phyloP scores from a whole-genome alignment of 2,113 vertebrate species.

The Notothenia coriiceps region DNA sequence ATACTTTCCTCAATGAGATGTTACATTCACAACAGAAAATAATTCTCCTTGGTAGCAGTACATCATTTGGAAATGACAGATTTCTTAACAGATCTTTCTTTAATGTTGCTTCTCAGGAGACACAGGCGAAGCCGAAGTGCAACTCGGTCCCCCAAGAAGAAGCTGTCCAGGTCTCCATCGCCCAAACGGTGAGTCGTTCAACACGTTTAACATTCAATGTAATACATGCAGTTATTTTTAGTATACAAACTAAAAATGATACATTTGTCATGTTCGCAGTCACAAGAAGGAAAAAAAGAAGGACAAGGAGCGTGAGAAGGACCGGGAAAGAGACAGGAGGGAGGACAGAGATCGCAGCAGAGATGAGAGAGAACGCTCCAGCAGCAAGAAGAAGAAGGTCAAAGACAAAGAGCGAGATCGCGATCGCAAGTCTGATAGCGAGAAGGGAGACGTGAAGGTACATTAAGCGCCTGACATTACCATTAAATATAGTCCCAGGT shows the following conservation, averaged over 20 bases:
- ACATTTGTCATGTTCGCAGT: conserved; percentile 69
- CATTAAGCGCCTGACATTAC: not conserved
- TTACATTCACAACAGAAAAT: not conserved
- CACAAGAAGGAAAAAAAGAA: conserved; percentile 99
- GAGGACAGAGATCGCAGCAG: conserved; percentile 86
- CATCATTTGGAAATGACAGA: not conserved
- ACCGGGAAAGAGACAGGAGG: conserved; percentile 88
- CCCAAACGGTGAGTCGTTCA: conserved; percentile 88
- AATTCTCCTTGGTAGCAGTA: not conserved
- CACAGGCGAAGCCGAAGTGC: conserved; percentile 90
- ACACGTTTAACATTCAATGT: not conserved
- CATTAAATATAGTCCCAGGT: not conserved
- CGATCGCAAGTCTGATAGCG: conserved; percentile 93
- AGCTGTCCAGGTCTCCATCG: conserved; percentile 90
- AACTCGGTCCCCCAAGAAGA: conserved; percentile 91
- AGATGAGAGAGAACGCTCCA: conserved; percentile 91
- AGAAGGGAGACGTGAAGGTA: conserved; percentile 97
- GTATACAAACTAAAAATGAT: not conserved
- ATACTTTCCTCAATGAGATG: not conserved
- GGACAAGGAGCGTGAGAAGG: conserved; percentile 95
- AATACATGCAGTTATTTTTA: not conserved
- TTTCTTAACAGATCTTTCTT: not conserved
- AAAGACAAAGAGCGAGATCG: conserved; percentile 97
- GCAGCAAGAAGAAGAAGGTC: conserved; percentile 94
- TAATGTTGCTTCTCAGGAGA: conserved; percentile 66